Evolutionary conservation across 2,113 vertebrate species (phyloP).

Genomic region (Lagopus leucura): DNA sequence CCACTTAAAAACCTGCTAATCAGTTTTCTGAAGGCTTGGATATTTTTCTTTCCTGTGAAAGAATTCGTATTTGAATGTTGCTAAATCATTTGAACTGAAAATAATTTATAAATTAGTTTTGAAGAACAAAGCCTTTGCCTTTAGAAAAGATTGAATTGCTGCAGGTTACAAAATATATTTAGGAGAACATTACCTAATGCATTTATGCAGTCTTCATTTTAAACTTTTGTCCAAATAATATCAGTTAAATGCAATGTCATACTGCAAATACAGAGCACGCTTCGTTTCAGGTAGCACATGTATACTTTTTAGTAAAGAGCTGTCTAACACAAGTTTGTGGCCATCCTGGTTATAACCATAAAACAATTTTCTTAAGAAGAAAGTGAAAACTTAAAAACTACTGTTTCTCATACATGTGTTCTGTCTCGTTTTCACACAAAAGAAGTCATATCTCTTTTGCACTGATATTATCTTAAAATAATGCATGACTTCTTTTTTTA

Average conservation of each 20-base stretch:
- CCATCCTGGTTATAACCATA: background rate
- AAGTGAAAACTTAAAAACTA: background rate
- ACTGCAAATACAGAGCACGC: background rate
- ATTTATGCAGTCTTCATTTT: background rate
- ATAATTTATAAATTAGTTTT: constrained; percentile 14
- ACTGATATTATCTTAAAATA: background rate
- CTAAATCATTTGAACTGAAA: constrained; percentile 8
- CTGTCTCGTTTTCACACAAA: background rate
- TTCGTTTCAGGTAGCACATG: background rate
- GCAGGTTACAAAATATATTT: background rate
- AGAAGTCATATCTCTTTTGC: background rate
- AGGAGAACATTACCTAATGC: background rate
- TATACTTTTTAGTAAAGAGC: background rate
- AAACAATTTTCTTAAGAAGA: background rate
- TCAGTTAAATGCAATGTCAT: background rate
- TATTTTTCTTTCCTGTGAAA: background rate
- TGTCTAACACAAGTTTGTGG: background rate
- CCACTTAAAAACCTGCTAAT: background rate
- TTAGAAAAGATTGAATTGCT: constrained; percentile 1
- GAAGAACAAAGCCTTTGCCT: background rate
- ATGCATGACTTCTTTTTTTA: background rate
- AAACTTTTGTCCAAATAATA: background rate
- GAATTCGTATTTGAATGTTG: background rate
- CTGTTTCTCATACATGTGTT: background rate
- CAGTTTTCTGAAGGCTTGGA: background rate